phyloP scores from a whole-genome alignment of 1,140 invertebrate species.

The Physella acuta region DNA sequence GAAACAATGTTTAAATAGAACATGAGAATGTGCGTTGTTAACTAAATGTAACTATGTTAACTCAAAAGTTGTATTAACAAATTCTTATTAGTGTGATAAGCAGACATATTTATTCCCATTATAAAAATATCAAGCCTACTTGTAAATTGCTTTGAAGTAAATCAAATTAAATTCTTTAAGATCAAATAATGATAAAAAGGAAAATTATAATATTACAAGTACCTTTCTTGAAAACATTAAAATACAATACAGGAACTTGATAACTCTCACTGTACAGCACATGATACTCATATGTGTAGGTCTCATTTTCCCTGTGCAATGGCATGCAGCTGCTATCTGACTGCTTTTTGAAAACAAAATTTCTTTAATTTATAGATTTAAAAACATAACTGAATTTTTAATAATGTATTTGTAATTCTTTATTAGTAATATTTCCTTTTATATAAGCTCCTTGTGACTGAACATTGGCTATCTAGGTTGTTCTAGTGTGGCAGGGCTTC shows the following conservation, averaged over 20 bases:
- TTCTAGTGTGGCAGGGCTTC: too few relatives aligned
- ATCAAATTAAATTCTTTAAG: too few relatives aligned
- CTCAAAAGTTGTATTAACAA: not conserved
- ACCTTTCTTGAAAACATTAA: conserved; percentile 63
- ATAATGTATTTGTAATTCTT: too few relatives aligned
- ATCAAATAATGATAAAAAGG: too few relatives aligned
- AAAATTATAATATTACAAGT: not conserved
- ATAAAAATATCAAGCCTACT: too few relatives aligned
- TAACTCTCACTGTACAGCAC: conserved; percentile 66
- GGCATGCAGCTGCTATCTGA: conserved; percentile 13
- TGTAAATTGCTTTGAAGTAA: too few relatives aligned
- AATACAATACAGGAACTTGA: conserved; percentile 65
- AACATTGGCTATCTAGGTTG: too few relatives aligned
- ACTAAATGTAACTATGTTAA: not conserved
- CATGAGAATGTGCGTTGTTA: not conserved
- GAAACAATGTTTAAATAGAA: not conserved
- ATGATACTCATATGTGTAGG: conserved; percentile 51
- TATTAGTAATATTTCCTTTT: too few relatives aligned
- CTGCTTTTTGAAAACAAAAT: not conserved
- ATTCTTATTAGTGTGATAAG: not conserved
- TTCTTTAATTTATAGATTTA: too few relatives aligned
- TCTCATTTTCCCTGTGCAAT: not conserved
- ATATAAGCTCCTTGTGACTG: too few relatives aligned
- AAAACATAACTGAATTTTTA: too few relatives aligned
- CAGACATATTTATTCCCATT: too few relatives aligned